Conservation (phyloP, 2,888 invertebrate species). For the Volucella zonaria region DNA sequence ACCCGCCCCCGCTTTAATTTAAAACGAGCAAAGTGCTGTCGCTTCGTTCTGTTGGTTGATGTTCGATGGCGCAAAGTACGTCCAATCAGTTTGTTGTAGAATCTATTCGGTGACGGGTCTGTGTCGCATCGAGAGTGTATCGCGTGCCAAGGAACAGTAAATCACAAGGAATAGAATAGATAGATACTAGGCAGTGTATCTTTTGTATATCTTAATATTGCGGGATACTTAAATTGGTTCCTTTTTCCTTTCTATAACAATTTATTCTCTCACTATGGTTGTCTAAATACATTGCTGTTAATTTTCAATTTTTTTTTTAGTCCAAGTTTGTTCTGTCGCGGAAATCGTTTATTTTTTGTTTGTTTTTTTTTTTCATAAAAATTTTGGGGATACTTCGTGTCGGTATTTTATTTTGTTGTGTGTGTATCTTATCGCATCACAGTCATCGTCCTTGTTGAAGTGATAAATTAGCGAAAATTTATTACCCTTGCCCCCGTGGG, state of each 20-base stretch:
- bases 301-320: neutral
- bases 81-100: constrained; percentile 70
- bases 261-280: constrained; percentile 24
- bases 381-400: neutral
- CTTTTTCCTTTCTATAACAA: constrained; percentile 22
- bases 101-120: constrained; percentile 69
- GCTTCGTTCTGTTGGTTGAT: constrained; percentile 50
- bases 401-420: neutral
- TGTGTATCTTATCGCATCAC: constrained; percentile 60
- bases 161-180: constrained; percentile 63
- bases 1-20: constrained; percentile 25
- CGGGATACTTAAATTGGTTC: constrained; percentile 66
- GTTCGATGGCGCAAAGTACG: constrained; percentile 70
- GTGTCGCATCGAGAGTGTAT: constrained; percentile 64
- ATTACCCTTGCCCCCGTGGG: constrained; percentile 39
- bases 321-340: neutral
- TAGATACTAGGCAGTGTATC: constrained; percentile 62
- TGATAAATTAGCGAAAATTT: constrained; percentile 69
- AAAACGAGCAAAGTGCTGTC: neutral
- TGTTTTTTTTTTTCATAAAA: neutral
- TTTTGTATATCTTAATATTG: constrained; percentile 44
- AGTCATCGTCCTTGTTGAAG: constrained; percentile 60
- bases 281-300: constrained; percentile 24
- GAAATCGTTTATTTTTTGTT: neutral
- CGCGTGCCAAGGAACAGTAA: constrained; percentile 71